These are phyloP conservation scores for Siphamia tubifer DNA, from an alignment of 2,113 vertebrate genomes.

Conservation along the genomic window DNA sequence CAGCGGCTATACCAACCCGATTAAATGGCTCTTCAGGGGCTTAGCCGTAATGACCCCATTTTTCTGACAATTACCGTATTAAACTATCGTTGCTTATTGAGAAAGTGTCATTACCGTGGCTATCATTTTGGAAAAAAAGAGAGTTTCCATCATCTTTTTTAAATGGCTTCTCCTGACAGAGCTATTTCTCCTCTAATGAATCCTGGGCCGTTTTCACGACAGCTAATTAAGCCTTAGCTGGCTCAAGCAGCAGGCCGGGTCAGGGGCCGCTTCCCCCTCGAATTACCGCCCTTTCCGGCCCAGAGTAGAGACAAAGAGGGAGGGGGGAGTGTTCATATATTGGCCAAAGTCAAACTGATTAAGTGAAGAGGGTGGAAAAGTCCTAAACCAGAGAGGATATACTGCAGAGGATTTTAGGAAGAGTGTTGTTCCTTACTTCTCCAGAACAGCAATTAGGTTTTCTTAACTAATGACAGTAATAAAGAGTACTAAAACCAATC, in stretches of 20 bases:
- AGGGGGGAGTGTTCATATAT: neutral
- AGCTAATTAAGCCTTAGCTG: conserved; percentile 84
- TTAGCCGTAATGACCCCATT: conserved; percentile 83
- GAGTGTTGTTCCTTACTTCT: conserved; percentile 6
- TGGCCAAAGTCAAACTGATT: conserved; percentile 81
- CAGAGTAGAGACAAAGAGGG: conserved; percentile 5
- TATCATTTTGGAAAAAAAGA: conserved; percentile 67
- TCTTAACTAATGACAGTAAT: conserved; percentile 59
- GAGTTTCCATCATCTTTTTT: conserved; percentile 81
- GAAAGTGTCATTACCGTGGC: conserved; percentile 79
- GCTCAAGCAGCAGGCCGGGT: conserved; percentile 73
- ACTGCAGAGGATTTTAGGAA: conserved; percentile 28
- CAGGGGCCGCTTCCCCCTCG: conserved; percentile 68
- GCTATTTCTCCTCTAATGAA: conserved; percentile 80
- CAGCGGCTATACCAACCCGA: conserved; percentile 76
- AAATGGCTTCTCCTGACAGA: conserved; percentile 76
- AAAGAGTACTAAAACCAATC: conserved; percentile 72
- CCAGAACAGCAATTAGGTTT: conserved; percentile 31
- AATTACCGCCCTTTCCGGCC: conserved; percentile 59
- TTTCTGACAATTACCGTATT: conserved; percentile 89
- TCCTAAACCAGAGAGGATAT: conserved; percentile 24
- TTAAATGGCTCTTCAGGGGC: conserved; percentile 83
- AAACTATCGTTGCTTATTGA: conserved; percentile 92
- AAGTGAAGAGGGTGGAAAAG: conserved; percentile 57
- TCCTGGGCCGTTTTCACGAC: conserved; percentile 76